These are phyloP conservation scores for Drosophila willistoni DNA, from an alignment of 1,140 invertebrate species.

Conservation along the genomic window DNA sequence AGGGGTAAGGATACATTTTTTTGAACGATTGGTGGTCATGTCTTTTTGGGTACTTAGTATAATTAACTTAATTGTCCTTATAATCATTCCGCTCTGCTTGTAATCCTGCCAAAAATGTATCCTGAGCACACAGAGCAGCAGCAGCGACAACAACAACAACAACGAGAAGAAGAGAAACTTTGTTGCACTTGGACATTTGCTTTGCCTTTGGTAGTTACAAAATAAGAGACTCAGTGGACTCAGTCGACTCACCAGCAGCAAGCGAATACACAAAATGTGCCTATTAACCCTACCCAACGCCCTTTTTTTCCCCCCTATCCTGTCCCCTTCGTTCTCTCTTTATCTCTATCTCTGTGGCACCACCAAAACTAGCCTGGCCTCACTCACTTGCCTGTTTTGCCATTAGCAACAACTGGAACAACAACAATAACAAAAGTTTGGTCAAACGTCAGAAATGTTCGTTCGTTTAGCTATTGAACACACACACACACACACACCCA, in stretches of 20 bases:
- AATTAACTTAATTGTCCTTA: conserved; percentile 54
- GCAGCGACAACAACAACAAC: conserved; percentile 23
- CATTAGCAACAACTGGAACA: conserved; percentile 54
- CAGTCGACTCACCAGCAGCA: not conserved
- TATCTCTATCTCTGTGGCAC: not conserved
- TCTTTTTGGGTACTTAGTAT: not conserved
- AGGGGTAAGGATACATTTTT: no score
- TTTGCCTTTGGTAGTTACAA: conserved; percentile 31
- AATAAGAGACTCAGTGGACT: conserved; percentile 39
- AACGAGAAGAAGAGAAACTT: conserved; percentile 32
- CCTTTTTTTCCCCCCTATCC: not conserved
- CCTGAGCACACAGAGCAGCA: not conserved
- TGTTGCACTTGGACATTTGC: conserved; percentile 43
- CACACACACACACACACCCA: conserved; percentile 23
- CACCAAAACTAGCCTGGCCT: conserved; percentile 11
- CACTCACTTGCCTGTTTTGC: conserved; percentile 21
- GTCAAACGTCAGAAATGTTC: conserved; percentile 71
- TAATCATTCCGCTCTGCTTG: conserved; percentile 40
- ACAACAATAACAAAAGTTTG: conserved; percentile 63
- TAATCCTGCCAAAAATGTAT: conserved; percentile 17
- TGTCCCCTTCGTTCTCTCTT: not conserved
- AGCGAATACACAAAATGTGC: conserved; percentile 40
- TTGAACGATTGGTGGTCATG: not conserved
- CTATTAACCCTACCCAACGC: conserved; percentile 36
- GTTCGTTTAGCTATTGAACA: conserved; percentile 56